Evolutionary conservation across 1,140 invertebrate genomes (phyloP).

Genomic region (Chironomus striatipennis): DNA sequence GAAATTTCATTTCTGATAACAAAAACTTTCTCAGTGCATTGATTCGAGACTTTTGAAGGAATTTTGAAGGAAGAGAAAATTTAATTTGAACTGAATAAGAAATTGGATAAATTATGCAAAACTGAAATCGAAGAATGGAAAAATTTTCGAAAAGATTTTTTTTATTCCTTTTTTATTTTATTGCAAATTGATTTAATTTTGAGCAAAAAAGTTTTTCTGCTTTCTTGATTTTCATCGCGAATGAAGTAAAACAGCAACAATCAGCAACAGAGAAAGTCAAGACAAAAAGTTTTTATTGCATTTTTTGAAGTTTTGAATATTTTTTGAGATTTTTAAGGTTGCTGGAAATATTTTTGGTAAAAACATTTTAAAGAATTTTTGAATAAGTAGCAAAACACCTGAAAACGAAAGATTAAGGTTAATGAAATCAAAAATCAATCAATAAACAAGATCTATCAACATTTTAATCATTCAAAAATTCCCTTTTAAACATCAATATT

Average conservation of each 20-base stretch:
- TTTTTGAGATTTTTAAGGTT: neutral
- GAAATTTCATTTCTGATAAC: neutral
- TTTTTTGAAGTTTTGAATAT: neutral
- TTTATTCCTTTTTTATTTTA: neutral
- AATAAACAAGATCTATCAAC: neutral
- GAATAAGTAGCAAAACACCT: too few relatives aligned
- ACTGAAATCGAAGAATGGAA: neutral
- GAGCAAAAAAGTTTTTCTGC: too few relatives aligned
- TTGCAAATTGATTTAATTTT: constrained; percentile 6
- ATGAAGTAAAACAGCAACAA: neutral
- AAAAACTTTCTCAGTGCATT: neutral
- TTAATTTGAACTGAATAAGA: neutral
- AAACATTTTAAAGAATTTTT: too few relatives aligned
- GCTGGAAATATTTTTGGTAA: neutral
- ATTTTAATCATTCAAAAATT: too few relatives aligned
- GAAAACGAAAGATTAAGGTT: too few relatives aligned
- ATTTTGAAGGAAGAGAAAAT: neutral
- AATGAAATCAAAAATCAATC: neutral
- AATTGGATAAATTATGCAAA: constrained; percentile 14
- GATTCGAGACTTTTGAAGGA: neutral
- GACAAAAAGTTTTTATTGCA: neutral
- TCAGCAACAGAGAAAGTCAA: neutral
- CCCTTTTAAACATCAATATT: too few relatives aligned
- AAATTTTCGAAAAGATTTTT: neutral
- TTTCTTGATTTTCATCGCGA: neutral